phyloP scores from a whole-genome alignment of 2,888 invertebrate species.

The Ormyrus pomaceus region DNA sequence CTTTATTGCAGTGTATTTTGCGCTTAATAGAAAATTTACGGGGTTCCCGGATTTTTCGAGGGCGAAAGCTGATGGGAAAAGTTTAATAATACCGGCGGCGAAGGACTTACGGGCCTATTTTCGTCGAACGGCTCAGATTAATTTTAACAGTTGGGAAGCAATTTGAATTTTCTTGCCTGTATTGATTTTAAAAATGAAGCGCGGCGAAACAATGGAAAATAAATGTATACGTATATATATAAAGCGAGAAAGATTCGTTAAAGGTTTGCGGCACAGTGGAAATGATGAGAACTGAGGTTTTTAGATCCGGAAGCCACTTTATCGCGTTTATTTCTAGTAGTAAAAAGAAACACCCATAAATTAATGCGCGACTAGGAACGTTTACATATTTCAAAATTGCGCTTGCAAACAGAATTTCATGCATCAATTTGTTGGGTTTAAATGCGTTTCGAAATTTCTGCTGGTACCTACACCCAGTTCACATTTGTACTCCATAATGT shows the following conservation, averaged over 20 bases:
- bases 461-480: neutral
- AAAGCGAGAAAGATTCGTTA: no score
- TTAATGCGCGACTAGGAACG: neutral
- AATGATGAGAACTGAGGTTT: no score
- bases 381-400: neutral
- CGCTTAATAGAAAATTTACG: constrained; percentile 31
- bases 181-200: no score
- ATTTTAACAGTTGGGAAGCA: no score
- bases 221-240: no score
- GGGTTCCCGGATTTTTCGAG: neutral
- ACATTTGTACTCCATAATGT: neutral
- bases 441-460: constrained; percentile 9
- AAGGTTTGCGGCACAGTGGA: no score
- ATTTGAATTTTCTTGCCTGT: no score
- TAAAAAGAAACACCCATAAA: neutral
- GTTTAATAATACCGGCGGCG: constrained; percentile 17
- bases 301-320: no score
- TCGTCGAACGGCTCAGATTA: neutral
- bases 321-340: no score
- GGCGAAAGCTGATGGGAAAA: neutral
- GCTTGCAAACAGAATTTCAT: neutral
- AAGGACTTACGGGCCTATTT: neutral
- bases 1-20: constrained; percentile 33
- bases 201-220: no score
- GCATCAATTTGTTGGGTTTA: constrained; percentile 1